Evolutionary conservation across 2,888 invertebrate species (phyloP), one percentile per base, ranked within the genome.

Genomic region (Tenthredo livida): DNA sequence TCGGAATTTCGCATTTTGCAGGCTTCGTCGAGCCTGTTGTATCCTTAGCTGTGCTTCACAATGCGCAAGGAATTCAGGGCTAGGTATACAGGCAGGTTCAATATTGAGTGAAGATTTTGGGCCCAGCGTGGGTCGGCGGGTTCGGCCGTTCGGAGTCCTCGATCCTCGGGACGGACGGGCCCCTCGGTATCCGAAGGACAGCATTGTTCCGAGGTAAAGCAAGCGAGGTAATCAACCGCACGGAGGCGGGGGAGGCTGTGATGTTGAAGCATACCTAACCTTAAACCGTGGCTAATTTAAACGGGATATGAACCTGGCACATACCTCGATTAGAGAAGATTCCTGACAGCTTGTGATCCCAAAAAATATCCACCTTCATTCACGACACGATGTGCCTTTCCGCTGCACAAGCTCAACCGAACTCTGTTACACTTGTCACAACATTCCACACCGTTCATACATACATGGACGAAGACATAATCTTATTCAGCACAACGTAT

Each of bases 191-290:
- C 85, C 86, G 86, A 84, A 85, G 86, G 85, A 86, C 86, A 77
- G 85, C 78, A 86, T 87, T 86, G 87, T 86, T 84, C 61, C 61
- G 86, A 85, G 87, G 78, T 65, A 86, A 80, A 86, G 86, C 80
- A 86, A 85, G 80, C 85, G 80, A 85, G 85, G 85, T 85, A 84
- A 85, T 86, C 29, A 50, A 50, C 47, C 47, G 50, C 61, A 33
- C 84, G 54, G 73, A 54, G 85, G 47, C 85, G 84, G 84, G 84
- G 84, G 85, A 77, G 58, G 58, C 58, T 25, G 80, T 33, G 77
- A 40, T 15, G 40, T 58, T 21, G 80, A 80, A n/a, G 58, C 43
- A 80, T 58, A n/a, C 40, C 37, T 61, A 80, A 80, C 80, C 80
- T 80, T 61, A 80, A 80, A 37, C 58, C 61, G 12, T 50, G 25